Evolutionary conservation across 2,888 invertebrate species (phyloP), one percentile per base, ranked within the genome.

Genomic region (Cerastoderma edule): DNA sequence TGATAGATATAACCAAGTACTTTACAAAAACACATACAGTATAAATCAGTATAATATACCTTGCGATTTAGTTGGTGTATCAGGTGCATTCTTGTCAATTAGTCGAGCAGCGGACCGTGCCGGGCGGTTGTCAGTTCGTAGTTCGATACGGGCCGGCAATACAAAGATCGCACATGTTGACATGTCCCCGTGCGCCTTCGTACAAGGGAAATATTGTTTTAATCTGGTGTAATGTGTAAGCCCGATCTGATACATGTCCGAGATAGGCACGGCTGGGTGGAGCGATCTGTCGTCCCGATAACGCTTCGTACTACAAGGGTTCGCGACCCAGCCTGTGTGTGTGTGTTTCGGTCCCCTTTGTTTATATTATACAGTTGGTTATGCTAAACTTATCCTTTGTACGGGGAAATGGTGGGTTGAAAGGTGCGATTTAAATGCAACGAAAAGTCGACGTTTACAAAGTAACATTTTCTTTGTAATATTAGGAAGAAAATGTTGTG

Each of bases 121-220:
- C 22, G 22, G 22, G n/a, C 50, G 24, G 50, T 50, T 50, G 22
- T 50, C 50, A 50, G 19, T 22, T 22, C 6, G n/a, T n/a, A 19
- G 32, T 57, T 57, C n/a, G 57, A 57, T 57, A 28, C 57, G 33
- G n/a, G n/a, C 33, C 57, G 5, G 13, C 57, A 19, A 30, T n/a
- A 30, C 57, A 57, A 57, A n/a, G 75, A 78, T 72, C 75, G 13
- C 69, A 68, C 70, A 80, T 80, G 80, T 69, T 77, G 80, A 80
- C 77, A 77, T 75, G 63, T 22, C 30, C 39, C 63, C 56, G 77
- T 70, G 57, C 74, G 53, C 66, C 63, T 6, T 22, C 30, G 77
- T 80, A 80, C 80, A 78, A 72, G 78, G 75, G 48, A 50, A 64
- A 28, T n/a, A 68, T 76, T 76, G 76, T 76, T 72, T 54, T 65